These are phyloP conservation scores for Enteromius fasciolatus DNA, from an alignment of 2,797 vertebrate genomes.

Conservation along the genomic window DNA sequence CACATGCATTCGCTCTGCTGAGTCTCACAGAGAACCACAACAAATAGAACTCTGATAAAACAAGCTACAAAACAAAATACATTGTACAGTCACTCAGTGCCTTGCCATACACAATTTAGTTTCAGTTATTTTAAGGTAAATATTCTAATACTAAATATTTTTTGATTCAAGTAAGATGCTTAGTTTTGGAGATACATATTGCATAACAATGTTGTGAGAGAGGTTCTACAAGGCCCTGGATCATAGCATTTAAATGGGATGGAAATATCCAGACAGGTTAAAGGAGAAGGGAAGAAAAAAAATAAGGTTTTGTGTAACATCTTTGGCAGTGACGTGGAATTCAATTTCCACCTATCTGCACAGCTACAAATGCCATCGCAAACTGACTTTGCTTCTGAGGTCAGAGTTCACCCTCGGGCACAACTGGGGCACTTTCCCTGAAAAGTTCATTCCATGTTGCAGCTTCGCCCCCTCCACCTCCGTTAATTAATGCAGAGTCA, in stretches of 20 bases:
- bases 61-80: constrained; percentile 33
- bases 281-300: neutral
- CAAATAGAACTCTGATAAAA: constrained; percentile 32
- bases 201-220: constrained; percentile 45
- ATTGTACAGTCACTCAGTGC: constrained; percentile 27
- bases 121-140: constrained; percentile 28
- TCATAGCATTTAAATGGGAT: constrained; percentile 26
- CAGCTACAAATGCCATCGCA: constrained; percentile 52
- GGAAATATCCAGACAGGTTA: constrained; percentile 25
- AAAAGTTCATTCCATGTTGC: constrained; percentile 45
- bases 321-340: constrained; percentile 59
- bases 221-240: constrained; percentile 46
- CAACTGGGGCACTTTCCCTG: constrained; percentile 39
- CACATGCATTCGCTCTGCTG: constrained; percentile 31
- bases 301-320: constrained; percentile 51
- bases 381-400: constrained; percentile 33
- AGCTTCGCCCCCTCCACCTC: constrained; percentile 8
- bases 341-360: constrained; percentile 56
- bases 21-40: constrained; percentile 28
- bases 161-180: constrained; percentile 48
- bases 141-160: constrained; percentile 37
- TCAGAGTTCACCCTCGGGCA: constrained; percentile 57
- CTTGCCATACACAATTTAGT: constrained; percentile 24
- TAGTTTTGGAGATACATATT: constrained; percentile 42
- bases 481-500: constrained; percentile 43